Evolutionary conservation across 2,113 vertebrate genomes (phyloP).

Genomic region (Desmodus rotundus): DNA sequence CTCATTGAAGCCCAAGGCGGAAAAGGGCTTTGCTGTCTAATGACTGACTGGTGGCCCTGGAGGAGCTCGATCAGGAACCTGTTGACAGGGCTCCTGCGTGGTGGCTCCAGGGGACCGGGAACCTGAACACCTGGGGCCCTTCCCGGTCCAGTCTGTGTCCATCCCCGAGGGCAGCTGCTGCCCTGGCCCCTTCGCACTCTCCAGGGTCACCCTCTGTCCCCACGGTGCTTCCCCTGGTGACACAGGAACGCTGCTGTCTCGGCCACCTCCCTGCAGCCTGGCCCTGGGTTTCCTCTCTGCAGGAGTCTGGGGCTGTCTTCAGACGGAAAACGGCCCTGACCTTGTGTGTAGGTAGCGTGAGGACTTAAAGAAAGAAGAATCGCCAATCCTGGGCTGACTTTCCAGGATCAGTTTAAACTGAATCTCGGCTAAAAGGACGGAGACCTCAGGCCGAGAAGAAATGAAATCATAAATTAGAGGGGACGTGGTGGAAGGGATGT

Average conservation of each 20-base stretch:
- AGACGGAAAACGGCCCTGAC: too few relatives aligned
- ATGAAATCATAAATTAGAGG: neutral
- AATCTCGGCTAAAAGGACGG: neutral
- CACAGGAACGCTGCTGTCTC: rapidly evolving
- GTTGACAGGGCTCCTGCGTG: rapidly evolving
- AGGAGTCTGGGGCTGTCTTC: neutral
- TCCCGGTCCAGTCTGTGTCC: neutral
- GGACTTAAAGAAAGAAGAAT: neutral
- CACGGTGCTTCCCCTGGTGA: rapidly evolving
- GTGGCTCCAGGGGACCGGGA: neutral
- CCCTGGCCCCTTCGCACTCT: neutral
- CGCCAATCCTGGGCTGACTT: neutral
- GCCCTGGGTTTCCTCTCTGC: neutral
- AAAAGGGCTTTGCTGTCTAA: constrained; percentile 24
- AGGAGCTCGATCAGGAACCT: neutral
- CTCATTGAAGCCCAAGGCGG: neutral
- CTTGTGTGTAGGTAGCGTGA: neutral
- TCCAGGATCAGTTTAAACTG: neutral
- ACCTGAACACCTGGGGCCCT: neutral
- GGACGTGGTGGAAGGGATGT: neutral
- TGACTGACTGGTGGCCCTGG: neutral
- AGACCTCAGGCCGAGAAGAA: neutral
- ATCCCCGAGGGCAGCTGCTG: too few relatives aligned
- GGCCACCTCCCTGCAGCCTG: neutral
- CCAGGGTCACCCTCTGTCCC: neutral